phyloP scores from a whole-genome alignment of 2,113 vertebrate genomes.

The Sphyrna mokarran region DNA sequence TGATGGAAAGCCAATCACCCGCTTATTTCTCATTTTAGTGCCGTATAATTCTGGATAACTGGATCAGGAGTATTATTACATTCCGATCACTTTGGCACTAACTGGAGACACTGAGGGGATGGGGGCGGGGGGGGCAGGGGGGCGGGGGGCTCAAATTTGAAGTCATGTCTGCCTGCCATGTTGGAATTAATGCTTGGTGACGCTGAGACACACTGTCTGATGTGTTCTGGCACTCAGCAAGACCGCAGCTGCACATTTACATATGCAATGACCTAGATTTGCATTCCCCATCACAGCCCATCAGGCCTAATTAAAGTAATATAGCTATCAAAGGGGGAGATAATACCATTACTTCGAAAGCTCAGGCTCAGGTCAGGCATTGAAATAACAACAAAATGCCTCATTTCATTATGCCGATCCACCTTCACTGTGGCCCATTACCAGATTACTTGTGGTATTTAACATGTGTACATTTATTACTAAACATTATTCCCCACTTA shows the following conservation, averaged over 20 bases:
- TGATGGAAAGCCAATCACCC: neutral
- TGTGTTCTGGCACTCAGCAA: constrained; percentile 61
- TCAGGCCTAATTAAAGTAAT: constrained; percentile 69
- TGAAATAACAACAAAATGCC: constrained; percentile 27
- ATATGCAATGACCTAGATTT: constrained; percentile 86
- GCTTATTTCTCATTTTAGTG: neutral
- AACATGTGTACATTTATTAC: constrained; percentile 16
- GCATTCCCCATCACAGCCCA: constrained; percentile 69
- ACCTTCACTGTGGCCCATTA: constrained; percentile 8
- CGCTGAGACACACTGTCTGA: constrained; percentile 62
- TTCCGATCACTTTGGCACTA: constrained; percentile 42
- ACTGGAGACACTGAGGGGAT: constrained; percentile 39
- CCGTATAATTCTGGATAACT: neutral
- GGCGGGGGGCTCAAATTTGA: constrained; percentile 1
- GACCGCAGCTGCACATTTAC: constrained; percentile 77
- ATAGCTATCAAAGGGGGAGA: constrained; percentile 44
- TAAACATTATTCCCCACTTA: constrained; percentile 27
- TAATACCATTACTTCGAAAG: neutral
- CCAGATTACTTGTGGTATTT: neutral
- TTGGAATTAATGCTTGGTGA: constrained; percentile 58
- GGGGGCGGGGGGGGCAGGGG: neutral
- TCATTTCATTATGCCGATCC: neutral
- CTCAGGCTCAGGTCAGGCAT: constrained; percentile 41
- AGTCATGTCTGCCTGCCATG: constrained; percentile 44
- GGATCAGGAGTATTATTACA: constrained; percentile 49